Conservation (phyloP, 2,113 vertebrate genomes). For the Percopsis transmontana region DNA sequence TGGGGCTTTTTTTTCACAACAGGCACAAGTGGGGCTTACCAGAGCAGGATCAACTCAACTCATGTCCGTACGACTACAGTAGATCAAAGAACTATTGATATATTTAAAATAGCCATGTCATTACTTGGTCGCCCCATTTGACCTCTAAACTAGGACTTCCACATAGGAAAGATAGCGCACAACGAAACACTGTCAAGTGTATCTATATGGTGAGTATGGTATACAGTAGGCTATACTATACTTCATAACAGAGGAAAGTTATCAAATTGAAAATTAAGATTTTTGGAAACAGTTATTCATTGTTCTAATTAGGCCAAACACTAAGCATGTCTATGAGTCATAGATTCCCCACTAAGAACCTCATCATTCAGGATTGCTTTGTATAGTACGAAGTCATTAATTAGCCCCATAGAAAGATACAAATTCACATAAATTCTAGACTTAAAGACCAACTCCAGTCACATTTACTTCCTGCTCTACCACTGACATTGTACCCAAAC, state of each 20-base stretch:
- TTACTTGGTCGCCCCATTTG: too few species aligned
- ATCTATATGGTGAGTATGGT: too few species aligned
- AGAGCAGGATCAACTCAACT: not conserved
- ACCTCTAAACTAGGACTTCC: too few species aligned
- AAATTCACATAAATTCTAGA: constrained; percentile 26
- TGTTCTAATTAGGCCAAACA: constrained; percentile 21
- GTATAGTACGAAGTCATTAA: constrained; percentile 65
- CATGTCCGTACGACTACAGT: not conserved
- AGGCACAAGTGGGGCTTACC: not conserved
- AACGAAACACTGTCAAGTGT: too few species aligned
- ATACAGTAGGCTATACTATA: too few species aligned
- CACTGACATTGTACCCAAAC: too few species aligned
- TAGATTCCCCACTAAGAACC: constrained; percentile 57
- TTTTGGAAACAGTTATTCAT: not conserved
- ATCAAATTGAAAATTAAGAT: too few species aligned
- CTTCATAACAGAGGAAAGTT: too few species aligned
- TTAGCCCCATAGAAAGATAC: constrained; percentile 67
- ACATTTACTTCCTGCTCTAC: too few species aligned
- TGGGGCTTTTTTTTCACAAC: constrained; percentile 15
- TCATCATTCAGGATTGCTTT: constrained; percentile 53
- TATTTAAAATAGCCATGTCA: not conserved
- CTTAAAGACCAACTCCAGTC: too few species aligned
- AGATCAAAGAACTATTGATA: not conserved
- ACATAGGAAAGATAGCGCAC: too few species aligned
- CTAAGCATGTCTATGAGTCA: constrained; percentile 44